These are phyloP conservation scores for Kryphioiulus occultus DNA, from an alignment of 2,888 invertebrate genomes.

Conservation along the genomic window DNA sequence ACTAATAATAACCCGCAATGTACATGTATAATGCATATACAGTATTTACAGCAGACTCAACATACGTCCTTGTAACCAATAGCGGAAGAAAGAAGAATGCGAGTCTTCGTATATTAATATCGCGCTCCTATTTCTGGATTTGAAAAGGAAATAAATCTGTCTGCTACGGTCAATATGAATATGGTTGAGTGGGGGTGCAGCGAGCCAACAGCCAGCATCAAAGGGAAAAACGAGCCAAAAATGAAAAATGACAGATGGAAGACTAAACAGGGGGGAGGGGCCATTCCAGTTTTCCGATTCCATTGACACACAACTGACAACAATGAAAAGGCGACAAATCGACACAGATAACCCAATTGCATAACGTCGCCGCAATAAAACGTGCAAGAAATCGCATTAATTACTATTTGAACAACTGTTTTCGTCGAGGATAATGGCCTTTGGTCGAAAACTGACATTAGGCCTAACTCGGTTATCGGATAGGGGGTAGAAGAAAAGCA, in stretches of 20 bases:
- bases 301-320: background rate
- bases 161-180: background rate
- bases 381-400: background rate
- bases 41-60: background rate
- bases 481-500: background rate
- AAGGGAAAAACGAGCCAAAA: background rate
- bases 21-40: too few species aligned
- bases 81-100: background rate
- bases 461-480: background rate
- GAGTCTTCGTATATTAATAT: background rate
- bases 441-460: background rate
- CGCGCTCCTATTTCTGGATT: background rate
- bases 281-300: background rate
- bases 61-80: background rate
- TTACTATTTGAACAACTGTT: background rate
- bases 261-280: background rate
- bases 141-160: background rate
- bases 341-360: background rate
- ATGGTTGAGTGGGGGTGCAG: background rate
- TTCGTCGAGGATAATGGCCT: constrained; percentile 11
- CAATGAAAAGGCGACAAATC: background rate
- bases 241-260: constrained; percentile 14
- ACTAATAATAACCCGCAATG: background rate
- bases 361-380: background rate
- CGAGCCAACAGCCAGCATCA: background rate